Conservation (phyloP, 2,888 invertebrate genomes). For the Hyles lineata region DNA sequence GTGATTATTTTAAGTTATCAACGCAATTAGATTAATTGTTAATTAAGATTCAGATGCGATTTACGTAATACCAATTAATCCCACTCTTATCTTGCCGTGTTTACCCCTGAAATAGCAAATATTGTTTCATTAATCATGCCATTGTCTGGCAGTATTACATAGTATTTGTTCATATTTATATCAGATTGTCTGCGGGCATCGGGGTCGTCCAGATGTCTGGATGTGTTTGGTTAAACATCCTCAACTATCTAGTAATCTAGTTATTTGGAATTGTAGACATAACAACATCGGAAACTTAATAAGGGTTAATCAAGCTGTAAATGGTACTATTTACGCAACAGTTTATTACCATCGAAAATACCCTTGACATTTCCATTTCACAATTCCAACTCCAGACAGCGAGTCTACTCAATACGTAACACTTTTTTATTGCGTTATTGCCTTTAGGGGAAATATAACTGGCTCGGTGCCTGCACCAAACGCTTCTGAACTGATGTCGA, state of each 20-base stretch:
- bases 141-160: background rate
- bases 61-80: background rate
- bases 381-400: background rate
- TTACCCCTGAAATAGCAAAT: background rate
- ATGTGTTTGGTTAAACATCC: no score
- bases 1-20: background rate
- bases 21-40: background rate
- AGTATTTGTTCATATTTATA: background rate
- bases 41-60: background rate
- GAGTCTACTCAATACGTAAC: background rate
- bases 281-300: no score
- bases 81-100: background rate
- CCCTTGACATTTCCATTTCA: background rate
- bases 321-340: background rate
- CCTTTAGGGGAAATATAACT: conserved; percentile 1
- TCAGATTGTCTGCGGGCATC: background rate
- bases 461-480: conserved; percentile 14
- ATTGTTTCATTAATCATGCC: background rate
- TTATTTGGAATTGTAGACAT: no score
- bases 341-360: background rate
- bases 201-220: background rate
- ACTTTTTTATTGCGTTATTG: conserved; percentile 7
- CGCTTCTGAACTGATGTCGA: background rate
- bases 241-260: no score
- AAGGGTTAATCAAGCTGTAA: no score